These are phyloP conservation scores for Dissostichus mawsoni DNA, from an alignment of 2,113 vertebrate genomes.

Conservation along the genomic window DNA sequence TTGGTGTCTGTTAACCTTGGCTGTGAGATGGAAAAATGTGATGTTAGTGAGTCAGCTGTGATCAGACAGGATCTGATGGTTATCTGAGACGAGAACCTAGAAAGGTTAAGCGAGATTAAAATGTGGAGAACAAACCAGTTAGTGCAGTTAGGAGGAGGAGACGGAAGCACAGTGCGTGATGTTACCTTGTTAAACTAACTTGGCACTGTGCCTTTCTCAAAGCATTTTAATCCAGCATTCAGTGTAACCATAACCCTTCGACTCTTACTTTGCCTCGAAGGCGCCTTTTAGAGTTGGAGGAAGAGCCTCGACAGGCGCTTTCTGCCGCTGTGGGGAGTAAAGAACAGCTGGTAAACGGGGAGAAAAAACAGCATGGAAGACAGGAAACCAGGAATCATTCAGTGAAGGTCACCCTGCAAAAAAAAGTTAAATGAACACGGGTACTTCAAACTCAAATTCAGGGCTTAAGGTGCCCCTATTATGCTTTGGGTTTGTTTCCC, in stretches of 20 bases:
- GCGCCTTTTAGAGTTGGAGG: constrained; percentile 67
- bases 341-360: constrained; percentile 28
- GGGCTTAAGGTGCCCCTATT: background rate
- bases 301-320: constrained; percentile 62
- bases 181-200: background rate
- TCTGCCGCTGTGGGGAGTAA: constrained; percentile 51
- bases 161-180: background rate
- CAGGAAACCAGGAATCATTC: background rate
- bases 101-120: background rate
- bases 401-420: background rate
- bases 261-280: constrained; percentile 70
- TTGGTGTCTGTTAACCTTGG: background rate
- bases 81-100: constrained; percentile 26
- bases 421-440: background rate
- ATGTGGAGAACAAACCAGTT: constrained; percentile 1
- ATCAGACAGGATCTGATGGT: constrained; percentile 22
- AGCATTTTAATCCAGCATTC: constrained; percentile 7
- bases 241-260: background rate
- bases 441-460: background rate
- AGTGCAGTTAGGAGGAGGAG: constrained; percentile 4
- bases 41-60: constrained; percentile 15
- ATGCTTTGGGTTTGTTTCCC: too few relatives aligned
- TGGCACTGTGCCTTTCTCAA: constrained; percentile 8
- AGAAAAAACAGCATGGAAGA: constrained; percentile 18
- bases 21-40: constrained; percentile 17